Conservation (phyloP, 2,888 invertebrate genomes). For the Dasysyrphus albostriatus region DNA sequence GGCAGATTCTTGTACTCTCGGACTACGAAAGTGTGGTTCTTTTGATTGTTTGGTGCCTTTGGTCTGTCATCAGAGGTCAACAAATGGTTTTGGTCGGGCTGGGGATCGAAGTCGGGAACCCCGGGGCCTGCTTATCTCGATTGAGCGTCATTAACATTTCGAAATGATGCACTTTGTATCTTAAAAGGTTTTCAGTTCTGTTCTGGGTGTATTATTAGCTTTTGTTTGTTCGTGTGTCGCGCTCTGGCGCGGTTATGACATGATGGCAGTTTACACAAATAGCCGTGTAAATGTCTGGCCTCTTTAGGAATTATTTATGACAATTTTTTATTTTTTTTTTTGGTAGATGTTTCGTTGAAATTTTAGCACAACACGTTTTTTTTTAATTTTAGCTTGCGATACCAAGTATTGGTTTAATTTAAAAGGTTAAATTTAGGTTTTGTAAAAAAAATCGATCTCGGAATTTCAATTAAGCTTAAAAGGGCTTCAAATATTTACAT, state of each 20-base stretch:
- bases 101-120: slow-evolving; percentile 37
- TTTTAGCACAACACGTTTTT: slow-evolving; percentile 26
- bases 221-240: slow-evolving; percentile 52
- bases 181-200: slow-evolving; percentile 79
- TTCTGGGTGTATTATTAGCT: slow-evolving; percentile 76
- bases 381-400: neutral
- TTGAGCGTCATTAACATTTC: slow-evolving; percentile 84
- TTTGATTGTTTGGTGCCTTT: slow-evolving; percentile 32
- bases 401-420: neutral
- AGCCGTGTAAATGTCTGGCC: slow-evolving; percentile 58
- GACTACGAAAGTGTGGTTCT: slow-evolving; percentile 36
- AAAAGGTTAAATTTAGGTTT: neutral
- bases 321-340: slow-evolving; percentile 25
- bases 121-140: slow-evolving; percentile 79
- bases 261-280: slow-evolving; percentile 61
- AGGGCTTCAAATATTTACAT: too few relatives aligned
- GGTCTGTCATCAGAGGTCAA: slow-evolving; percentile 68
- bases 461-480: too few relatives aligned
- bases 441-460: neutral
- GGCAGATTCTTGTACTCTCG: slow-evolving; percentile 59
- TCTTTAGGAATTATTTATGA: slow-evolving; percentile 50
- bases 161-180: slow-evolving; percentile 78
- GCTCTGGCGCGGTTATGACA: slow-evolving; percentile 65
- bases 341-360: slow-evolving; percentile 14
- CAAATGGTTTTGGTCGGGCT: slow-evolving; percentile 71